These are phyloP conservation scores for Crambe crambe DNA, from an alignment of 37 sponge, comb jelly and placozoan species.

Conservation along the genomic window DNA sequence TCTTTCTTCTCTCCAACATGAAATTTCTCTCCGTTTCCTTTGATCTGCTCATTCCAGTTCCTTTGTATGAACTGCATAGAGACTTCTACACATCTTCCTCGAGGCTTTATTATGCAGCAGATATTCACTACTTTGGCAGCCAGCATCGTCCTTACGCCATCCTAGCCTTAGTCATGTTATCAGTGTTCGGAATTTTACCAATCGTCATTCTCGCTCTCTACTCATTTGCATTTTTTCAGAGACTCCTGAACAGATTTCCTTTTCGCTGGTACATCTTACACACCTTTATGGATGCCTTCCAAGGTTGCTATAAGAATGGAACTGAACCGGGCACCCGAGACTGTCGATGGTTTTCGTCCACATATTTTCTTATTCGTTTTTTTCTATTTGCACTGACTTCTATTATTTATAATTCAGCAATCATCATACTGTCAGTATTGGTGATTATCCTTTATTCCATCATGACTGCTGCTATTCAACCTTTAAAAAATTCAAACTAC, in stretches of 20 bases:
- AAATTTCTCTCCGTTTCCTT: constrained; percentile 49
- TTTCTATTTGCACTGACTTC: constrained; percentile 10
- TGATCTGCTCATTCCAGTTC: constrained; percentile 33
- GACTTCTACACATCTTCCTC: background rate
- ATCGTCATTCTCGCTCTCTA: constrained; percentile 37
- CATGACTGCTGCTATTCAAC: background rate
- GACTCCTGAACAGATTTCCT: background rate
- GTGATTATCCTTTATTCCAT: constrained; percentile 23
- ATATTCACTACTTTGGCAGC: constrained; percentile 26
- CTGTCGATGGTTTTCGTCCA: constrained; percentile 59
- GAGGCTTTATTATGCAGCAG: constrained; percentile 46
- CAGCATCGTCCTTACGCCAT: constrained; percentile 46
- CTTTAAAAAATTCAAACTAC: constrained; percentile 22
- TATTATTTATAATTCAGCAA: constrained; percentile 14
- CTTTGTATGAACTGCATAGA: background rate
- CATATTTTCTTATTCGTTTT: constrained; percentile 44
- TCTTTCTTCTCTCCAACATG: constrained; percentile 59
- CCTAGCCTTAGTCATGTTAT: constrained; percentile 12
- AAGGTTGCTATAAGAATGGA: constrained; percentile 75
- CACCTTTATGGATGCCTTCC: constrained; percentile 49
- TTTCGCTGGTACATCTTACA: constrained; percentile 1
- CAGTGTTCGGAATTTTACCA: constrained; percentile 35
- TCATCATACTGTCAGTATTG: constrained; percentile 4
- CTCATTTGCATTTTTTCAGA: constrained; percentile 4
- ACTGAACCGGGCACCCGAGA: constrained; percentile 31